Base-by-base conservation (phyloP, 2,888 invertebrate genomes). In the Deilephila porcellus region DNA sequence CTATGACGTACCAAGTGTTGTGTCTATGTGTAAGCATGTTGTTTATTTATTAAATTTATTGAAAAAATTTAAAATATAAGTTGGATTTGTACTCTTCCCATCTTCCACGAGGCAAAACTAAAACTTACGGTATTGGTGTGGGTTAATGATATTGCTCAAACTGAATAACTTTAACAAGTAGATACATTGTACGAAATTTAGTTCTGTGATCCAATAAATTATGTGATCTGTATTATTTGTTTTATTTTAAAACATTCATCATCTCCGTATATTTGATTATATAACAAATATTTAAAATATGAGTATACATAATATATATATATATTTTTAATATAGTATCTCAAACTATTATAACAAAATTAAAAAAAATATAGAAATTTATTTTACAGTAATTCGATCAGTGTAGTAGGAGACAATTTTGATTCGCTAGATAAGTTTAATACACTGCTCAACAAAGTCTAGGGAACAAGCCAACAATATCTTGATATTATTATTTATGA, bases 191-290 rank as follows among this genome's bases (percentile, higher is more conserved):
- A 92, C 87, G 88, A 90, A 89, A 90, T 92, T 92, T 93, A 90
- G 91, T 93, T 92, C 89, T 93, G 92, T 93, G 92, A 93, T 93
- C 90, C 87, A 92, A 90, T 90, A 90, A 92, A 89, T 86, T 89
- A 88, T 89, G 88, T 89, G 87, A 90, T 88, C 87, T 90, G 83
- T 86, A 83, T 78, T 74, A 53, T 70, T 76, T 79, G 82, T 86
- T 87, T 88, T 64, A 81, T 83, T 85, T 76, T 4, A 64, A 25
- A 25, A 34, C 19, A 56, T 45, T 20, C 20, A 56, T 56, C 6
- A 56, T n/a, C 11, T 56, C 19, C 25, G 1, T 25, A 25, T 25
- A 1, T 25, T 25, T 25, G 1, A 0, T 25, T 25, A 25, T 25
- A 25, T 25, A 25, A 25, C 25, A 25, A 25, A 25, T 25, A 1